A percentile compares a stretch with the other conserved stretches of the same genome.
These are phyloP conservation scores for Drosophila limbata DNA, from an alignment of 2,888 invertebrate species.

Conservation along the genomic window DNA sequence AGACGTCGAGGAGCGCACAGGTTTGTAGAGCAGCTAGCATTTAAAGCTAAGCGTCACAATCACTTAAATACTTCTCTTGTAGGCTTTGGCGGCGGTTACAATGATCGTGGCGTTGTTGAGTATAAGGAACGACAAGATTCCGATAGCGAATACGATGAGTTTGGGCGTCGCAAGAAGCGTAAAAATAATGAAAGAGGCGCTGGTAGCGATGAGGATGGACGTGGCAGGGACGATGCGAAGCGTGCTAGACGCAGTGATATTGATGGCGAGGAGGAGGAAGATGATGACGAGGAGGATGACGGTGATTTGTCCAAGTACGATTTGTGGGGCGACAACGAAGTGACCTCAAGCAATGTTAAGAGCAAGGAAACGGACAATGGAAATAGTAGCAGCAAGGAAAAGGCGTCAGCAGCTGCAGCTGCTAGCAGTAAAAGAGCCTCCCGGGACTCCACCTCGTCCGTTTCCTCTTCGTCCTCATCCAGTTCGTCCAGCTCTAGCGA, in stretches of 20 bases:
- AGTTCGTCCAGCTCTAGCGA: conserved; percentile 67
- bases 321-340: conserved; percentile 90
- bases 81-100: conserved; percentile 96
- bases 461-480: conserved; percentile 77
- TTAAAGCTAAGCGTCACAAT: background rate
- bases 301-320: conserved; percentile 93
- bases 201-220: conserved; percentile 65
- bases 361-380: conserved; percentile 55
- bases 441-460: conserved; percentile 75
- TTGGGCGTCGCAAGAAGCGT: conserved; percentile 89
- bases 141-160: conserved; percentile 98
- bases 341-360: conserved; percentile 63
- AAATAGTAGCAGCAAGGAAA: conserved; percentile 32
- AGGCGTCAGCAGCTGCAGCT: conserved; percentile 26
- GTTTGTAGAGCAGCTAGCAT: conserved; percentile 71
- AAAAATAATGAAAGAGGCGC: conserved; percentile 75
- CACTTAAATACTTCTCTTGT: conserved; percentile 13
- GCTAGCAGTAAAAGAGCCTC: conserved; percentile 57
- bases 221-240: conserved; percentile 75
- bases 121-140: conserved; percentile 95
- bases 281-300: conserved; percentile 87
- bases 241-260: conserved; percentile 46
- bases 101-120: conserved; percentile 98
- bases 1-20: conserved; percentile 93
- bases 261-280: conserved; percentile 82